Base-by-base conservation (phyloP, 2,797 vertebrate species). In the Passerculus sandwichensis region DNA sequence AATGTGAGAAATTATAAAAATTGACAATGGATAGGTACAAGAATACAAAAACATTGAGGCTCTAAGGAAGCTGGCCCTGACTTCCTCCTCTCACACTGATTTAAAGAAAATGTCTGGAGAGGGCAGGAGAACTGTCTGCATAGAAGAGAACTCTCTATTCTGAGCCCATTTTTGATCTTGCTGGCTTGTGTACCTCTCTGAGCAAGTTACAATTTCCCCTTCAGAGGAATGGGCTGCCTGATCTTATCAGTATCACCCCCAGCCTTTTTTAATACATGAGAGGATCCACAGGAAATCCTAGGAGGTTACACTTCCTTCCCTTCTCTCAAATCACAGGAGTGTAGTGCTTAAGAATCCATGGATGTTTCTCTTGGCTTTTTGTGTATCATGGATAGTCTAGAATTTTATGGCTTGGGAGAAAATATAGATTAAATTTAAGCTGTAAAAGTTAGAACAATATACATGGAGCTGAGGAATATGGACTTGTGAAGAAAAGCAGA, bases 241-340 rank as follows among this genome's bases (percentile, higher is more conserved):
- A 66, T 67, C 47, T 50, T 84, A 57, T 56, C 80, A 73, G 27
- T n/a, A 4, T 88, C 70, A 57, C 74, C 78, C 69, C 40, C 51
- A 75, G 77, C 44, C 71, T 89, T 91, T 76, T 53, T 5, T 40
- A 86, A 92, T 70, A 71, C 67, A 60, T 15, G 11, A 36, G 64
- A 66, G 84, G 71, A 66, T 54, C 32, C 84, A 83, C 79, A 92
- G 94, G 94, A 96, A 96, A 92, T 88, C 79, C 85, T 89, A 85
- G 62, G 83, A 85, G 62, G 83, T 86, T 62, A 81, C 45, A 21
- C 85, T 97, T 97, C 91, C 96, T 97, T 96, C 76, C 65, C 14
- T 66, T 65, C 81, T 95, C 88, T 53, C 77, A 69, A 74, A 70
- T 80, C 60, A 84, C 42, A 78, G 44, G 18, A 53, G 45, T 3